Conservation (phyloP, 2,888 invertebrate species). For the Leucophenga montana region DNA sequence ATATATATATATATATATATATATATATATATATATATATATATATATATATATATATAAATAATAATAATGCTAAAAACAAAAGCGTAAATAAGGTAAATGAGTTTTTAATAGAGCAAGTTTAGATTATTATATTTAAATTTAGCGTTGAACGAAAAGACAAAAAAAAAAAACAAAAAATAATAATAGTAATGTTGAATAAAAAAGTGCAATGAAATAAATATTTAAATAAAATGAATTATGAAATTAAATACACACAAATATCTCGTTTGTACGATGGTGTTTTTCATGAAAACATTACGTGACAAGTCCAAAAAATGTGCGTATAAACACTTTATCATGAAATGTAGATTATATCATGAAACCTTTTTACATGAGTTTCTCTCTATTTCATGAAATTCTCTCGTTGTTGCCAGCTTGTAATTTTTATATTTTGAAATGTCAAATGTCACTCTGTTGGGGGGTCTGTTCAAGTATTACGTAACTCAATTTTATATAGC, state of each 20-base stretch:
- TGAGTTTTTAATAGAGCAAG: constrained; percentile 22
- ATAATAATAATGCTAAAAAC: neutral
- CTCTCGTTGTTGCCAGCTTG: no score
- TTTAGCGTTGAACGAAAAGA: constrained; percentile 20
- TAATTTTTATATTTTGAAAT: no score
- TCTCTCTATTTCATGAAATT: no score
- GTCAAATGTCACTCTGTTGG: no score
- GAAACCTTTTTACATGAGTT: no score
- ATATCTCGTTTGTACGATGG: no score
- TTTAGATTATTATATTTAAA: constrained; percentile 19
- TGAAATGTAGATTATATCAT: no score
- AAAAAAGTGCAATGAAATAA: constrained; percentile 2
- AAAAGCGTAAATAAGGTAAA: constrained; percentile 17
- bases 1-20: neutral
- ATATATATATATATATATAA: neutral
- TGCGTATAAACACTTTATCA: no score
- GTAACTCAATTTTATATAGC: no score
- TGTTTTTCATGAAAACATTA: no score
- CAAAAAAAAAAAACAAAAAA: constrained; percentile 2
- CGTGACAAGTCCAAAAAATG: no score
- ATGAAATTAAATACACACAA: neutral
- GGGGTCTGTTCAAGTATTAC: no score
- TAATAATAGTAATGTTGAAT: neutral
- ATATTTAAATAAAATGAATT: neutral
- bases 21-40: neutral